Conservation (phyloP, 2,888 invertebrate genomes). For the Luffia ferchaultella region DNA sequence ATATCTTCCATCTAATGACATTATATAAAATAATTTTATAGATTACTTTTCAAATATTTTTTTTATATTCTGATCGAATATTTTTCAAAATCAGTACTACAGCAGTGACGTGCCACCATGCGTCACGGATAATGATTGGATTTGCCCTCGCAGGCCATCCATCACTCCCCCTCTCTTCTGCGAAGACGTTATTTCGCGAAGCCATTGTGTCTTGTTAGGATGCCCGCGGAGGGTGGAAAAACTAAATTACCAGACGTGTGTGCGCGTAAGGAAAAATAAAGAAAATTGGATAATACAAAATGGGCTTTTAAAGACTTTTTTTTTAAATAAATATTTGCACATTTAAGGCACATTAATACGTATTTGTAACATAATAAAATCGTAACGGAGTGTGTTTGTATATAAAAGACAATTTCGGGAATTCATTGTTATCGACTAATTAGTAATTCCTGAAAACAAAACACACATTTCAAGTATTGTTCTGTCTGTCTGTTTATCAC, state of each 20-base stretch:
- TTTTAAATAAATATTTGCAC: no score
- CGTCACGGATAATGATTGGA: constrained; percentile 65
- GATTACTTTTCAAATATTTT: no score
- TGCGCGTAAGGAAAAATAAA: neutral
- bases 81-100: constrained; percentile 29
- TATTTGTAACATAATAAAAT: no score
- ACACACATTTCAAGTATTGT: no score
- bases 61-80: constrained; percentile 29
- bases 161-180: constrained; percentile 32
- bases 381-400: no score
- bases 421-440: no score
- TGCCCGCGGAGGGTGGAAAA: neutral
- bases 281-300: neutral
- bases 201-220: constrained; percentile 61
- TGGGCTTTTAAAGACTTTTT: neutral
- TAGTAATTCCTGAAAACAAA: no score
- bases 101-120: constrained; percentile 60
- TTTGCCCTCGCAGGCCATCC: constrained; percentile 63
- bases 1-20: no score
- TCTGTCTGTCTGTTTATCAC: no score
- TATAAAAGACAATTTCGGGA: no score
- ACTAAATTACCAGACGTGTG: neutral
- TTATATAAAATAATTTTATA: no score
- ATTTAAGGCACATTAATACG: no score
- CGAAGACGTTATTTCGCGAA: constrained; percentile 35